phyloP scores from a whole-genome alignment of 2,113 vertebrate genomes.

The Vireo altiloquus region DNA sequence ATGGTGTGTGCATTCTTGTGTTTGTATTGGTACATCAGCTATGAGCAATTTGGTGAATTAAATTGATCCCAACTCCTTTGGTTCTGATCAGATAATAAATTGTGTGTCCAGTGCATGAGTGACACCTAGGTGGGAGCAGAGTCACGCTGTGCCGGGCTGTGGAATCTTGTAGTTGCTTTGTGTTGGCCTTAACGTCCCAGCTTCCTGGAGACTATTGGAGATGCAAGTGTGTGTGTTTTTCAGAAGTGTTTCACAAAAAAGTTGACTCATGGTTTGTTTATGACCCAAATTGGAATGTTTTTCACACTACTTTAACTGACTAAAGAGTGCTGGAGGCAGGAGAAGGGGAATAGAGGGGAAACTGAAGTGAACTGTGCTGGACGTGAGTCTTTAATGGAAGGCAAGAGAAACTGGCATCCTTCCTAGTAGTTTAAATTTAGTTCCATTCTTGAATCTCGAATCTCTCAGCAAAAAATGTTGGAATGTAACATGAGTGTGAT shows the following conservation, averaged over 20 bases:
- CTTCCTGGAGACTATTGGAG: not conserved
- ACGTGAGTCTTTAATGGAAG: not conserved
- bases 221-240: not conserved
- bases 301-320: not conserved
- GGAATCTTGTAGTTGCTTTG: not conserved
- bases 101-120: accelerated
- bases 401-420: not conserved
- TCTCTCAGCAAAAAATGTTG: not conserved
- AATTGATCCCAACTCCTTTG: not conserved
- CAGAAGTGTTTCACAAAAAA: not conserved
- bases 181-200: not conserved
- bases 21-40: not conserved
- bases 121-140: accelerated
- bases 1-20: not conserved
- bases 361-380: not conserved
- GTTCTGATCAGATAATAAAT: not conserved
- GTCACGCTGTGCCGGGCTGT: accelerated
- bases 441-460: not conserved
- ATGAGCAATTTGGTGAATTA: not conserved
- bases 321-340: not conserved
- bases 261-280: not conserved
- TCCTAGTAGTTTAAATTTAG: constrained; percentile 7
- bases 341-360: not conserved
- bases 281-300: not conserved
- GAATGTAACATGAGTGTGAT: constrained; percentile 20